Percentiles rank a stretch among this genome's conserved stretches.
Conservation (phyloP, 1,140 invertebrate species). For the Temnothorax curvispinosus region DNA sequence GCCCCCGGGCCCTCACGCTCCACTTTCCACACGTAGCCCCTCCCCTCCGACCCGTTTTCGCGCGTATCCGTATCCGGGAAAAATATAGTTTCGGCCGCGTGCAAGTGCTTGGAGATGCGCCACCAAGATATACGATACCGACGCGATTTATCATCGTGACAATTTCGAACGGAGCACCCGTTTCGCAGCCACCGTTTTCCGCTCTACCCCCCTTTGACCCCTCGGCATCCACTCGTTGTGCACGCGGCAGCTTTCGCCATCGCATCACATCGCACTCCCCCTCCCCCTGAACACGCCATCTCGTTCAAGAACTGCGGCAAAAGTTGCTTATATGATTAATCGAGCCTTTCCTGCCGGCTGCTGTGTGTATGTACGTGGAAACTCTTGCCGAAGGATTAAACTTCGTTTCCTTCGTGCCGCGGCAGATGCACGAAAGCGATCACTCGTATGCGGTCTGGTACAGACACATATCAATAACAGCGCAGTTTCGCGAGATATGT, state of each 20-base stretch:
- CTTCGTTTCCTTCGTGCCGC: constrained; percentile 20
- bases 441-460: constrained; percentile 10
- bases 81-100: constrained; percentile 59
- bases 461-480: constrained; percentile 20
- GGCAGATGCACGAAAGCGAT: constrained; percentile 32
- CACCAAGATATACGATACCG: constrained; percentile 66
- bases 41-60: not conserved
- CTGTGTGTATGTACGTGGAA: constrained; percentile 15
- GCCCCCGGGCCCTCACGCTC: not conserved
- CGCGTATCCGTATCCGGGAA: constrained; percentile 53
- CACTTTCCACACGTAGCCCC: constrained; percentile 37
- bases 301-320: constrained; percentile 61
- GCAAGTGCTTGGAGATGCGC: constrained; percentile 64
- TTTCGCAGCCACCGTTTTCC: constrained; percentile 46
- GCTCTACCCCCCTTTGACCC: not conserved
- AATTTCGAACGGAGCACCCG: constrained; percentile 65
- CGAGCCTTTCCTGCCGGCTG: constrained; percentile 57
- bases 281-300: constrained; percentile 13
- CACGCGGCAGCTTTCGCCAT: constrained; percentile 14
- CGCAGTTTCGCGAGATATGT: constrained; percentile 2
- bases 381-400: constrained; percentile 63
- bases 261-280: constrained; percentile 10
- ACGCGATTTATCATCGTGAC: constrained; percentile 74
- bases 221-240: not conserved
- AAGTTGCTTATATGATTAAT: constrained; percentile 76